Base-by-base conservation (phyloP, 2,888 invertebrate species). In the Gymnocheta viridis region DNA sequence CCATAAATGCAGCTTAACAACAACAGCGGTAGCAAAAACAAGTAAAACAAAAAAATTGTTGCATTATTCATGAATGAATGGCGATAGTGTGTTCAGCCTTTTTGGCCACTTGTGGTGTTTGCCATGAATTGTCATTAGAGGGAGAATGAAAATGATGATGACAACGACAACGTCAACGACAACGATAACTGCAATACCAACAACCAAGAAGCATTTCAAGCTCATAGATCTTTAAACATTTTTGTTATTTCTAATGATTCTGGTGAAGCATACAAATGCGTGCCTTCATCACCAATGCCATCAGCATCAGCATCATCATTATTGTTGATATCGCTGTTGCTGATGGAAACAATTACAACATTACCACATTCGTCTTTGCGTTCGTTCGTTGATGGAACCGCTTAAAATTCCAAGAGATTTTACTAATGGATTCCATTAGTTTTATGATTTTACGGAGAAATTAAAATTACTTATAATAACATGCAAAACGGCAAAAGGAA, bases 401-500 rank as follows among this genome's bases (percentile, higher is more conserved):
- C 49, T 82, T 66, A 56, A 69, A 64, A 79, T 74, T 79, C 24
- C 74, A 64, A 58, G 19, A 44, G 79, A 70, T 79, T 83, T 83
- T 64, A 66, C 83, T 83, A 83, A 83, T 83, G 83, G 83, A 80
- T 76, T 80, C 80, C 83, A 83, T 83, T 83, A 83, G 80, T 83
- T 83, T 83, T 83, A 83, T 83, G 83, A 76, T 83, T 83, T 70
- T 64, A 80, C 38, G 38, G 56, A 66, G 80, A 76, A 72, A 83
- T 80, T 83, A 76, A 80, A 83, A 83, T 80, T 83, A 83, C 79
- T 80, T 80, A 47, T 70, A 74, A 83, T 82, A 82, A 82, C 74
- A 83, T 83, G 58, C 79, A 79, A 77, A 77, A 35, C 47, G 19
- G 41, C 47, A 67, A 27, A 58, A 58, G 47, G 35, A 49, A 44